A percentile compares a stretch with the other conserved stretches of the same genome.
phyloP scores from a whole-genome alignment of 1,140 invertebrate genomes.

The Drosophila nebulosa region DNA sequence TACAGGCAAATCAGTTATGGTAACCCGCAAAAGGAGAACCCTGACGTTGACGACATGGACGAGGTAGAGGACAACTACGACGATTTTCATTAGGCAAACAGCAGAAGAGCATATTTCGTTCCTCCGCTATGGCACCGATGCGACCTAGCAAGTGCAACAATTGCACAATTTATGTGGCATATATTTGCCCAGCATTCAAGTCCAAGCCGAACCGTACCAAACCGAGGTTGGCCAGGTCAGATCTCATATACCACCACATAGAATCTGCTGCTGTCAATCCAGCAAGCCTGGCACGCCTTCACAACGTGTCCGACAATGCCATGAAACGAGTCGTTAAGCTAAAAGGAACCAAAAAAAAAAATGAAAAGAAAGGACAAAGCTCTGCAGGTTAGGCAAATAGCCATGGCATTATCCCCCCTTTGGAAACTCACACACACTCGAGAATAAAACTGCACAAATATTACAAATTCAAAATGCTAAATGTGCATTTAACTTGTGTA shows the following conservation, averaged over 20 bases:
- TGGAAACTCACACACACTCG: conserved; percentile 36
- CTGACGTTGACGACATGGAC: neutral
- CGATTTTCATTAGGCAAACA: conserved; percentile 73
- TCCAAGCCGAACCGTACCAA: neutral
- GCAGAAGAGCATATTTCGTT: conserved; percentile 58
- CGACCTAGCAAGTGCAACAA: conserved; percentile 40
- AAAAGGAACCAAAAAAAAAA: neutral
- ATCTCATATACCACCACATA: conserved; percentile 3
- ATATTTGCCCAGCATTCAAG: conserved; percentile 63
- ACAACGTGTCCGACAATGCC: conserved; percentile 41
- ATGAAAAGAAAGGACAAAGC: neutral
- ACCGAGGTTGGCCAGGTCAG: conserved; percentile 20
- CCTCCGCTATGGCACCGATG: conserved; percentile 27
- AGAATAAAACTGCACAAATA: conserved; percentile 69
- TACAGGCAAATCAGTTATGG: conserved; percentile 63
- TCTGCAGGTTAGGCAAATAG: conserved; percentile 29
- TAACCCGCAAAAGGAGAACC: neutral
- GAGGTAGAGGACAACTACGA: conserved; percentile 40
- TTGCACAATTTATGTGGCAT: conserved; percentile 77
- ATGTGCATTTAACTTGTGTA: conserved; percentile 80
- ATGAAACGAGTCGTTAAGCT: conserved; percentile 61
- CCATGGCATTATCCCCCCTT: neutral
- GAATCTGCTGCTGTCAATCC: conserved; percentile 33
- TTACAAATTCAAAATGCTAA: conserved; percentile 80
- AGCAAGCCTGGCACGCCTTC: conserved; percentile 40